Conservation (phyloP, 2,797 vertebrate genomes). For the Pteronotus mesoamericanus region DNA sequence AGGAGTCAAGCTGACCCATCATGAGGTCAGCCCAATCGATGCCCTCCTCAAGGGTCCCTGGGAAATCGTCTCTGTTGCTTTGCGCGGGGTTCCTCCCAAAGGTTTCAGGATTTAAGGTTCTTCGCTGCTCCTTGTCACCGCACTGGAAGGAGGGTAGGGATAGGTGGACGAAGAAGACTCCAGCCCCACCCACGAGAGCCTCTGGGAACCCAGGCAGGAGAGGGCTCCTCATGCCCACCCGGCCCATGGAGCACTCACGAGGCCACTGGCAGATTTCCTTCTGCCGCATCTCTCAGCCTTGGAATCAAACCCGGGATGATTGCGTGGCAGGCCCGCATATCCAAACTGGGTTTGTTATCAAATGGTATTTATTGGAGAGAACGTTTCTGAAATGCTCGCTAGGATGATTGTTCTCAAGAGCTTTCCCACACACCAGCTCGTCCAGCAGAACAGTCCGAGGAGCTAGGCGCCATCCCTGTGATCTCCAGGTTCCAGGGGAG, state of each 20-base stretch:
- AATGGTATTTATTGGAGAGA: neutral
- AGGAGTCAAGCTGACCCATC: conserved; percentile 79
- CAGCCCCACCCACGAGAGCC: neutral
- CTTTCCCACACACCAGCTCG: neutral
- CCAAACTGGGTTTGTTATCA: neutral
- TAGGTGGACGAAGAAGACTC: neutral
- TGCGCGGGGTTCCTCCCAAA: conserved; percentile 19
- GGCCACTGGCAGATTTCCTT: neutral
- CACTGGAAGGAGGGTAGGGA: neutral
- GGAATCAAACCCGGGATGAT: accelerated
- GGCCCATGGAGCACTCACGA: accelerated
- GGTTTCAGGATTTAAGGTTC: conserved; percentile 45
- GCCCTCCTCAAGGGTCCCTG: conserved; percentile 72
- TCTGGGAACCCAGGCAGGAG: neutral
- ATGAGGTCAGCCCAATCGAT: conserved; percentile 82
- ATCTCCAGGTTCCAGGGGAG: neutral
- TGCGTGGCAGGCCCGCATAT: accelerated
- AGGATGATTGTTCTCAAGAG: neutral
- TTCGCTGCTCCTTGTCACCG: accelerated
- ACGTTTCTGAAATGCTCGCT: neutral
- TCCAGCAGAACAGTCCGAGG: accelerated
- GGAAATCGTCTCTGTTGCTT: conserved; percentile 66
- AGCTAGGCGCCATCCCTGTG: neutral
- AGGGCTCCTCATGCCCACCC: too few relatives aligned
- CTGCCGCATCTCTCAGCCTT: neutral